Base-by-base conservation (phyloP, 2,113 vertebrate genomes). In the Sander vitreus region DNA sequence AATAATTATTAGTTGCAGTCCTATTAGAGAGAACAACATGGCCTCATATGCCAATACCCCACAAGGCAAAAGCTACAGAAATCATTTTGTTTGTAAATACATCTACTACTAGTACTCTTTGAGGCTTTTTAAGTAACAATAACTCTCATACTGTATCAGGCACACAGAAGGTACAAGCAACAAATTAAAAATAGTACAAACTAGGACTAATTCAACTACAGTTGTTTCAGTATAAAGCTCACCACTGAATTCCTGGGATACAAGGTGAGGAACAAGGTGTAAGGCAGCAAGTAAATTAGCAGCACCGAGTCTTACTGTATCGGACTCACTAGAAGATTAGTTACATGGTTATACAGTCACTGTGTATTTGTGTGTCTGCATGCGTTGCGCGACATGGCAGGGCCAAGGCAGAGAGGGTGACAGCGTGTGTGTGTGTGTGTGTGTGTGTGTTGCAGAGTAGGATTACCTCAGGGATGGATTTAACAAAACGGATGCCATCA, bases 401-500 rank as follows among this genome's bases (percentile, higher is more conserved):
- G 23, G 47, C 77, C 19, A 25, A 81, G 43, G 58, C 78, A 70
- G 2, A 0, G n/a, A 48, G 33, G 50, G 39, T 60, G 18, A 62
- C 4, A n/a, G 50, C 53, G 58, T 62, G 19, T 72, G 70, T 76
- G 65, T 55, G 76, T 65, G n/a, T n/a, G n/a, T n/a, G n/a, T n/a
- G n/a, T 76, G 65, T 55, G 70, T 76, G 65, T 55, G 76, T 65
- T 71, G 54, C 51, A 62, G 16, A 58, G 69, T 19, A 73, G 82
- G 91, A 93, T 95, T 94, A 99, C 98, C 96, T 99, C 98, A 0
- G 96, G 95, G 92, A 98, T 98, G 71, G 97, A 97, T 82, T 97
- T 99, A 89, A 99, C 97, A 53, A 99, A 99, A 83, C 97, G 97
- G 86, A 99, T 97, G 88, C 98, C 98, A 76, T 99, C 97, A 50